Evolutionary conservation across 2,113 vertebrate genomes (phyloP), one percentile per base, ranked within the genome.

Genomic region (Mesoclemmys tuberculata): DNA sequence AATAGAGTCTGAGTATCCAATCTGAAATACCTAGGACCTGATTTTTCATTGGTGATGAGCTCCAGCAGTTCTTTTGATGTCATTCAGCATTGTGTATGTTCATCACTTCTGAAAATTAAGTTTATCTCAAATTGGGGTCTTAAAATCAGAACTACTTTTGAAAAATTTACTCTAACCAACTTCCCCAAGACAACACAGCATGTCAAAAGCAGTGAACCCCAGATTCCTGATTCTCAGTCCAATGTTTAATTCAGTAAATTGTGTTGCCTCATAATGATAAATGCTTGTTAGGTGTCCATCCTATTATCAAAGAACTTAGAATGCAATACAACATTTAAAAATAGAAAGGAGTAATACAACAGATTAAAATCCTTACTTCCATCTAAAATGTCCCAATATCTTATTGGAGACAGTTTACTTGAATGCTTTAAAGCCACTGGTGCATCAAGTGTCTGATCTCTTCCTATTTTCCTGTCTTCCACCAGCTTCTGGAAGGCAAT

Each of bases 381-480:
- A 4, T 46, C 64, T 52, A 75, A 8, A 21, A 54, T 82, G 49
- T n/a, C 83, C 29, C 49, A 80, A 79, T 22, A 54, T 38, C n/a
- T 58, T 68, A 68, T 22, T 51, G 35, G 26, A 41, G 82, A 35
- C 27, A 77, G 38, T 84, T 91, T 77, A 90, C 21, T 26, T 78
- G 55, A 81, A 71, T 1, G 84, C 10, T 82, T 84, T 31, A 83
- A 21, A 29, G 31, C 27, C 85, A 74, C 54, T 22, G 77, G 8
- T 8, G 4, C 26, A 18, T 5, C 0, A 14, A 27, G 31, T 52
- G 3, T n/a, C 61, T 54, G 55, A 4, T 82, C 16, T 6, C 71
- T 14, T 71, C 14, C 31, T 56, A 22, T 31, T 82, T 93, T 88
- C 35, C 81, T 90, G 14, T 90, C 27, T 88, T 35, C 29, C 90